These are phyloP conservation scores for Dendrolimus kikuchii DNA, from an alignment of 1,140 invertebrate species.

Conservation along the genomic window DNA sequence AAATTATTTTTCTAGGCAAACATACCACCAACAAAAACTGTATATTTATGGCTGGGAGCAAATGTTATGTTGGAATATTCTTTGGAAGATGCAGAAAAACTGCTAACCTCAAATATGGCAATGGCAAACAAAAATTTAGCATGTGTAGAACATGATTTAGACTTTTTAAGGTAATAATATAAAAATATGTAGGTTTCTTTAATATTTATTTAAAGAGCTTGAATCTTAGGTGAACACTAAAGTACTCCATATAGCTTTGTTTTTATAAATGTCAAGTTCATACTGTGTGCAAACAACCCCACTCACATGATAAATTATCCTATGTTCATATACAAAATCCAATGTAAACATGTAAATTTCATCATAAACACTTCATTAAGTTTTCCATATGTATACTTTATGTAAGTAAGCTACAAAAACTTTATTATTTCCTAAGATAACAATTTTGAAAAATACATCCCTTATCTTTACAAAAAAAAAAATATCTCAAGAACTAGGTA, in stretches of 20 bases:
- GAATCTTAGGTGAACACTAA: too few species aligned
- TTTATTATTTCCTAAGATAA: too few species aligned
- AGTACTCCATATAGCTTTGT: too few species aligned
- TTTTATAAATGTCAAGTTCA: too few species aligned
- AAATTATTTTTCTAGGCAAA: conserved; percentile 70
- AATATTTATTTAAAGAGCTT: conserved; percentile 1
- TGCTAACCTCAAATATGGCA: conserved; percentile 91
- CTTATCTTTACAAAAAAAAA: conserved; percentile 1
- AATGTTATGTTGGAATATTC: conserved; percentile 99
- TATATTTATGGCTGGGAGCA: conserved; percentile 98
- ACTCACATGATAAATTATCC: too few species aligned
- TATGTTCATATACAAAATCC: too few species aligned
- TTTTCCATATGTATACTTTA: too few species aligned
- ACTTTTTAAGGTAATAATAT: conserved; percentile 80
- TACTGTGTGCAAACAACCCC: too few species aligned
- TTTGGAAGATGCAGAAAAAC: conserved; percentile 90
- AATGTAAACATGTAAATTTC: too few species aligned
- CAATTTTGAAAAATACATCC: not conserved
- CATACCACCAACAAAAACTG: conserved; percentile 92
- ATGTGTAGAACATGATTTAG: conserved; percentile 92
- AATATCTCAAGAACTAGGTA: not conserved
- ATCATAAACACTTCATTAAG: too few species aligned
- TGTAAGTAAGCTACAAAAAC: too few species aligned
- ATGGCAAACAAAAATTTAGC: conserved; percentile 88
- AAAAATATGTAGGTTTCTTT: not conserved